These are phyloP conservation scores for Rhingia campestris DNA, from an alignment of 2,888 invertebrate species.

Conservation along the genomic window DNA sequence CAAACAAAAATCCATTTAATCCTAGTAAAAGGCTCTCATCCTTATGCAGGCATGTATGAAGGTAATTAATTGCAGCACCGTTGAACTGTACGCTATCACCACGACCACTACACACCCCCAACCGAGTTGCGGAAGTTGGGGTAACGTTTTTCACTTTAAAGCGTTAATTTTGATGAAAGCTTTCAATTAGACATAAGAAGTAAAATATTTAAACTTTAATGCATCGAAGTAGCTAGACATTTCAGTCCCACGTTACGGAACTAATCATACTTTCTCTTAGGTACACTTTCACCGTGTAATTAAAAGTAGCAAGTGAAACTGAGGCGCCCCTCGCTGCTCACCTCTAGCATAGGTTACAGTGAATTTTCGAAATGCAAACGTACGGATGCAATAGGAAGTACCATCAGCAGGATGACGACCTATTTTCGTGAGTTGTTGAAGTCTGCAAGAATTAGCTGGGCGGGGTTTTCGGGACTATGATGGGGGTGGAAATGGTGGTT, in stretches of 20 bases:
- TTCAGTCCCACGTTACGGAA: slow-evolving; percentile 16
- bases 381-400: slow-evolving; percentile 58
- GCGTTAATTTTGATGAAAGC: slow-evolving; percentile 55
- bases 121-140: background rate
- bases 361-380: slow-evolving; percentile 35
- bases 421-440: slow-evolving; percentile 46
- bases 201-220: slow-evolving; percentile 45
- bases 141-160: slow-evolving; percentile 38
- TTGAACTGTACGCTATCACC: slow-evolving; percentile 25
- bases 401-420: slow-evolving; percentile 47
- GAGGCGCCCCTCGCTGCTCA: slow-evolving; percentile 9
- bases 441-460: slow-evolving; percentile 33
- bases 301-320: slow-evolving; percentile 39
- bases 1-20: slow-evolving; percentile 33
- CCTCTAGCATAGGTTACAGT: slow-evolving; percentile 9
- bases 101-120: background rate
- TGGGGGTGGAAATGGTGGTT: slow-evolving; percentile 1
- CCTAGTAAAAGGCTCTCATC: slow-evolving; percentile 9
- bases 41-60: slow-evolving; percentile 19
- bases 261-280: slow-evolving; percentile 42
- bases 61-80: slow-evolving; percentile 49
- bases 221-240: background rate
- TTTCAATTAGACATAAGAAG: slow-evolving; percentile 40
- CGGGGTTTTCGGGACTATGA: background rate
- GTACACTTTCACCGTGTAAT: slow-evolving; percentile 44